Percentiles rank a stretch among this genome's conserved stretches.
These are phyloP conservation scores for Diglossa cyanea DNA, from an alignment of 2,797 vertebrate genomes.

Conservation along the genomic window DNA sequence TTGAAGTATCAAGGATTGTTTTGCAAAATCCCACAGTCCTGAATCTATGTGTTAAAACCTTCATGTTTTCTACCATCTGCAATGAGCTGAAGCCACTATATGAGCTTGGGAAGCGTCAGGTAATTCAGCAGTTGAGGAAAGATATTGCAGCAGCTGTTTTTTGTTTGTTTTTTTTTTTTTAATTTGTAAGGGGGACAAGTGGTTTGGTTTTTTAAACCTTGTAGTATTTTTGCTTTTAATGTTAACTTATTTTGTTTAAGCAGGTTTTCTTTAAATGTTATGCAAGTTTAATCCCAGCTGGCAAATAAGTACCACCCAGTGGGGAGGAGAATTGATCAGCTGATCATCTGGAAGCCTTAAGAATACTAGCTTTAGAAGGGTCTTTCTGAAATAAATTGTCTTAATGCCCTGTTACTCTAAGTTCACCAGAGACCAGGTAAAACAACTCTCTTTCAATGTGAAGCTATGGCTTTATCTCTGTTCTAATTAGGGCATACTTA, in stretches of 20 bases:
- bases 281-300: not conserved
- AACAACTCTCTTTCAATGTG: not conserved
- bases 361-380: not conserved
- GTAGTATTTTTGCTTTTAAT: not conserved
- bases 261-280: not conserved
- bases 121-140: not conserved
- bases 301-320: not conserved
- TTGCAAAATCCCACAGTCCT: not conserved
- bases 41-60: not conserved
- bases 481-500: not conserved
- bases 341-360: not conserved
- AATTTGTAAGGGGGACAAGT: not conserved
- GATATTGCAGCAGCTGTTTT: not conserved
- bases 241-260: not conserved
- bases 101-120: not conserved
- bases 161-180: accelerated
- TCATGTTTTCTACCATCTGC: not conserved
- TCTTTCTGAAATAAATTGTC: not conserved
- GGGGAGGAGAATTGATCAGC: not conserved
- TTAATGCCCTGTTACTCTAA: not conserved
- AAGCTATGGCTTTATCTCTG: not conserved
- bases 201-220: not conserved
- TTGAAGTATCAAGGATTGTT: not conserved
- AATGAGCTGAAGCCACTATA: not conserved
- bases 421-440: not conserved